phyloP scores from a whole-genome alignment of 2,797 vertebrate genomes.

The Aldrovandia affinis region DNA sequence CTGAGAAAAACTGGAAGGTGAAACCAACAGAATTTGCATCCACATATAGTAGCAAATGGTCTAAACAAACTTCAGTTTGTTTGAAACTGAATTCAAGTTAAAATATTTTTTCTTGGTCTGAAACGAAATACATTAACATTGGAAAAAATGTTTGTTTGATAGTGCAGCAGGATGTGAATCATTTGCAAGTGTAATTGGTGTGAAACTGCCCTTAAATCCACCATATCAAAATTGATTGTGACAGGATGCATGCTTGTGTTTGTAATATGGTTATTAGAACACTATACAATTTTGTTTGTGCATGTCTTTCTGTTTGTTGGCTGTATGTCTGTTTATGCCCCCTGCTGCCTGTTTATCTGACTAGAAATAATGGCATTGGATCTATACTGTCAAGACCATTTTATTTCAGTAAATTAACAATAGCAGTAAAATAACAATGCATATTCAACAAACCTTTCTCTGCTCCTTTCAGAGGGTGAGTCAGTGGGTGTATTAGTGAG shows the following conservation, averaged over 20 bases:
- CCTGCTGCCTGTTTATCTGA: background rate
- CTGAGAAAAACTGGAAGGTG: background rate
- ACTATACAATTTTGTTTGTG: background rate
- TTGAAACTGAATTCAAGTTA: background rate
- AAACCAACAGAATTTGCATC: too few species aligned
- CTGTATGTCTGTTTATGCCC: background rate
- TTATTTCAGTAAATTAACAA: background rate
- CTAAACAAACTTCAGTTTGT: background rate
- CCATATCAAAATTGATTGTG: background rate
- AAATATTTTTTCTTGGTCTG: background rate
- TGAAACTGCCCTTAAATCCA: background rate
- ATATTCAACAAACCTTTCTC: background rate
- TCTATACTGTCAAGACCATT: background rate
- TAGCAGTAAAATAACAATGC: background rate
- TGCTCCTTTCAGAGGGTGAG: background rate
- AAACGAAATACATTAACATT: background rate
- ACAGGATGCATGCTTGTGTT: background rate
- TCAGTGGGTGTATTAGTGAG: slow-evolving; percentile 61
- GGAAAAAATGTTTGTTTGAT: too few species aligned
- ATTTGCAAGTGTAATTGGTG: background rate
- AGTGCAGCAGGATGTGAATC: too few species aligned
- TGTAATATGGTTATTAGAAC: background rate
- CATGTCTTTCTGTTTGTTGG: background rate
- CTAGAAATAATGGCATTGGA: background rate
- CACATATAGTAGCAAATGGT: too few species aligned